Percentiles rank a stretch among this genome's conserved stretches.
phyloP scores from a whole-genome alignment of 2,797 vertebrate species.

The Bucorvus abyssinicus region DNA sequence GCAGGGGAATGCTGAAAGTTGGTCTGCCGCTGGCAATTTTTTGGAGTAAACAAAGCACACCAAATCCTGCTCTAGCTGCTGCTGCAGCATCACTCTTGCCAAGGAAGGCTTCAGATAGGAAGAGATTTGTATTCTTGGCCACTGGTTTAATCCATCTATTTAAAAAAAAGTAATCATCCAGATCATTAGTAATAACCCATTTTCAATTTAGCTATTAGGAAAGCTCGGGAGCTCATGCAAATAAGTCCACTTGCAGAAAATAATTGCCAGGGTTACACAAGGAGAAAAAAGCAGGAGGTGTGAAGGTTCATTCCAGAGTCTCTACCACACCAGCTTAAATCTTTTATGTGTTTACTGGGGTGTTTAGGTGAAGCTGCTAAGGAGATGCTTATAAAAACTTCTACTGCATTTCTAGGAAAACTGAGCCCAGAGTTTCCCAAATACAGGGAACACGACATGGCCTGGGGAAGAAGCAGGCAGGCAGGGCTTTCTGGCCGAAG shows the following conservation, averaged over 20 bases:
- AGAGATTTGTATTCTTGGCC: not conserved
- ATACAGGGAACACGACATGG: not conserved
- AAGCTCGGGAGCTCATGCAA: conserved; percentile 34
- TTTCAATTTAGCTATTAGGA: conserved; percentile 27
- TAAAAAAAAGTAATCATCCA: not conserved
- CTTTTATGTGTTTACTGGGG: not conserved
- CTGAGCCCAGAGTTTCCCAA: not conserved
- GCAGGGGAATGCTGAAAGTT: not conserved
- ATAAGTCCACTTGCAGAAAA: conserved; percentile 19
- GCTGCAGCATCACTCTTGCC: not conserved
- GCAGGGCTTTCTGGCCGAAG: not conserved
- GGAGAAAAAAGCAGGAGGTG: not conserved
- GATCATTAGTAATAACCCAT: conserved; percentile 13
- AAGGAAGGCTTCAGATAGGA: not conserved
- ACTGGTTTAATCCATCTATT: not conserved
- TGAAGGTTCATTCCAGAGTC: not conserved
- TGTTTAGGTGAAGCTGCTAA: not conserved
- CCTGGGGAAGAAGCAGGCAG: not conserved
- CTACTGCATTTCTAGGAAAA: not conserved
- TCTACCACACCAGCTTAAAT: not conserved
- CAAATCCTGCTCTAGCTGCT: not conserved
- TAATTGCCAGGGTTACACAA: not conserved
- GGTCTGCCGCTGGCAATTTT: not conserved
- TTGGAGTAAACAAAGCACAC: not conserved
- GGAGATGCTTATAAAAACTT: not conserved